These are phyloP conservation scores for Enoplosus armatus DNA, from an alignment of 2,797 vertebrate species.

Conservation along the genomic window DNA sequence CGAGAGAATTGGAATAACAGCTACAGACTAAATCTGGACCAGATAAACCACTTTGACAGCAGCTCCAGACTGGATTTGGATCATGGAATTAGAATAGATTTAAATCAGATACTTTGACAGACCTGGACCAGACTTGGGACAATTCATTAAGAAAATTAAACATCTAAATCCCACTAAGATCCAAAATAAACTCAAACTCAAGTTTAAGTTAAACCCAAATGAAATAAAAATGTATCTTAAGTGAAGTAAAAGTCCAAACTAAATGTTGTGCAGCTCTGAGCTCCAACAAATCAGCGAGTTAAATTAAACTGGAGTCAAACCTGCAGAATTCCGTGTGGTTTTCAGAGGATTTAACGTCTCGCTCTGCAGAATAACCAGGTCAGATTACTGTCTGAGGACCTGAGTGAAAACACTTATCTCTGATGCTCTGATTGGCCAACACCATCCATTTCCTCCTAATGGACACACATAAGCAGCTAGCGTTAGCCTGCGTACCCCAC, in stretches of 20 bases:
- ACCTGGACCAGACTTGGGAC: neutral
- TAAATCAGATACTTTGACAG: neutral
- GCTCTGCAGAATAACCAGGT: conserved; percentile 39
- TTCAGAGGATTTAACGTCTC: conserved; percentile 12
- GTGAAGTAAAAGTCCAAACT: no score
- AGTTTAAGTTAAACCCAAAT: no score
- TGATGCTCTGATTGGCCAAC: conserved; percentile 44
- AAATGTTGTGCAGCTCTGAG: neutral
- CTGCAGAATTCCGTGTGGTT: neutral
- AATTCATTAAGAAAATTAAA: neutral
- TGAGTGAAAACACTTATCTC: conserved; percentile 61
- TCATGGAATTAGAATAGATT: neutral
- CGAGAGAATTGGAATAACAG: neutral
- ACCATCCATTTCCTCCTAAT: conserved; percentile 76
- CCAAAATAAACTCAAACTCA: no score
- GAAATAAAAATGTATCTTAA: no score
- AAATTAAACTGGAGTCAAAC: neutral
- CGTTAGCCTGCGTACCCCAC: conserved; percentile 33
- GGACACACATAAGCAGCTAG: conserved; percentile 47
- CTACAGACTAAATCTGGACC: neutral
- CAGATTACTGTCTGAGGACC: conserved; percentile 55
- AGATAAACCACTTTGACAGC: neutral
- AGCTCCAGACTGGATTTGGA: neutral
- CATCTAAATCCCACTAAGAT: neutral
- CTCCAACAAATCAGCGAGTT: no score